Evolutionary conservation across 2,113 vertebrate genomes (phyloP).

Genomic region (Eudorcas thomsonii): DNA sequence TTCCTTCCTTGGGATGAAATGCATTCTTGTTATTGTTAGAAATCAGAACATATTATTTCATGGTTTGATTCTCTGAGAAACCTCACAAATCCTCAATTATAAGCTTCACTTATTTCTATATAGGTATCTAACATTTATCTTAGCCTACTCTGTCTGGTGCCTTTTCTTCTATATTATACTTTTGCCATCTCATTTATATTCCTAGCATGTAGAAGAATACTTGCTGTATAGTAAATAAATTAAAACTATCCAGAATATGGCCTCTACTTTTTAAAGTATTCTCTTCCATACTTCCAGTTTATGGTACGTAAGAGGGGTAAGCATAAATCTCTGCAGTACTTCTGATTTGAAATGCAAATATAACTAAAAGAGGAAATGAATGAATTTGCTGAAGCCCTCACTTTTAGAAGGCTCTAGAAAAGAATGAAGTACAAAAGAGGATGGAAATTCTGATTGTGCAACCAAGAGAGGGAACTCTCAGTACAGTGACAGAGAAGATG

Average conservation of each 20-base stretch:
- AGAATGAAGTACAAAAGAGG: neutral
- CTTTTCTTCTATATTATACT: neutral
- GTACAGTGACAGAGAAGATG: neutral
- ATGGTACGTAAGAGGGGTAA: neutral
- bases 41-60: neutral
- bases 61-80: neutral
- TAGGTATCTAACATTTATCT: neutral
- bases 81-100: neutral
- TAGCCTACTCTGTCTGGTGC: neutral
- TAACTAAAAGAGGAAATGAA: neutral
- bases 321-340: neutral
- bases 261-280: neutral
- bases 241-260: neutral
- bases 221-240: too few relatives aligned
- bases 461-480: accelerated
- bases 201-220: neutral
- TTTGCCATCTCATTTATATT: neutral
- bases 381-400: neutral
- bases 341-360: neutral
- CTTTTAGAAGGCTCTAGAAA: neutral
- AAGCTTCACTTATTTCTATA: neutral
- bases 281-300: neutral
- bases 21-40: neutral
- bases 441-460: neutral
- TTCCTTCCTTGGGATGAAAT: neutral